phyloP scores from a whole-genome alignment of 2,888 invertebrate genomes.

The Boloria selene region DNA sequence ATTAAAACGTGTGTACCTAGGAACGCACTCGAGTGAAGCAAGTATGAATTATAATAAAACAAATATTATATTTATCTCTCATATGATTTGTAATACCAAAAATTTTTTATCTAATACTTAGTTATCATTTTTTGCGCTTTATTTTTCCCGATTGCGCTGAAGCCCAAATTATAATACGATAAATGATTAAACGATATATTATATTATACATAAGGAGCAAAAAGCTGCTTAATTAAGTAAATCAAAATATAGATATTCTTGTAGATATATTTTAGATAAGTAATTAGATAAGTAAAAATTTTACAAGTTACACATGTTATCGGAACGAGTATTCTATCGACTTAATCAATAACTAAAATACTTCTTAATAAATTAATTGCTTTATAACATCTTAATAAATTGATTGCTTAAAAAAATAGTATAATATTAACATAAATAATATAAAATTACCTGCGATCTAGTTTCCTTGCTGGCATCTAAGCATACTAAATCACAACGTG shows the following conservation, averaged over 20 bases:
- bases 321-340: constrained; percentile 14
- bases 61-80: too few species aligned
- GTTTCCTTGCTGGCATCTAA: constrained; percentile 66
- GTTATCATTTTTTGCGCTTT: too few species aligned
- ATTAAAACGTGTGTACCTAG: too few species aligned
- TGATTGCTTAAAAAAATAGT: constrained; percentile 1
- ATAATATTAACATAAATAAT: neutral
- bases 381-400: neutral
- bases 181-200: too few species aligned
- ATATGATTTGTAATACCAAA: too few species aligned
- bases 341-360: too few species aligned
- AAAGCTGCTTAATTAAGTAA: constrained; percentile 1
- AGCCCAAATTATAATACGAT: too few species aligned
- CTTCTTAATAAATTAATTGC: constrained; percentile 1
- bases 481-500: constrained; percentile 84
- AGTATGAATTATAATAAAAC: too few species aligned
- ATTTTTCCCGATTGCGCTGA: too few species aligned
- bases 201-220: too few species aligned
- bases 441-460: constrained; percentile 59
- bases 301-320: constrained; percentile 12
- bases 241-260: neutral
- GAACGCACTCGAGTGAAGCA: too few species aligned
- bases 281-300: constrained; percentile 9
- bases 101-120: too few species aligned
- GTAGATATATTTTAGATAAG: constrained; percentile 7